Percentiles rank a stretch among this genome's conserved stretches.
Evolutionary conservation across 2,797 vertebrate species (phyloP).

Genomic region (Danio albolineatus): DNA sequence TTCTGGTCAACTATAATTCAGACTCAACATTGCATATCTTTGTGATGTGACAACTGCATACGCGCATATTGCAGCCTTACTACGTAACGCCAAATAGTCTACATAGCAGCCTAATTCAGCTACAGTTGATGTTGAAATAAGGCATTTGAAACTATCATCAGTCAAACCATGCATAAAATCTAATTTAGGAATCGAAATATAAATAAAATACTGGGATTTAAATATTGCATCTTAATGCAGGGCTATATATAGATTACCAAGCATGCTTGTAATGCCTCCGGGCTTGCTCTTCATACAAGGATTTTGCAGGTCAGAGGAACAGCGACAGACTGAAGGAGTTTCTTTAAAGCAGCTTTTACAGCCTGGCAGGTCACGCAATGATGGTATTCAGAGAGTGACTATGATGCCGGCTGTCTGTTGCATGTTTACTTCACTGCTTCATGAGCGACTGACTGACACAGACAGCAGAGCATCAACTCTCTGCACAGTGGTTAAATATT

Average conservation of each 20-base stretch:
- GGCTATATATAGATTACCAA: neutral
- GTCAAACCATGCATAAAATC: neutral
- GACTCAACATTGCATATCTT: too few relatives aligned
- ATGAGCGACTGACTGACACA: neutral
- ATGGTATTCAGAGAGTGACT: neutral
- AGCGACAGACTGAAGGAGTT: neutral
- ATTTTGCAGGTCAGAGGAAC: slow-evolving; percentile 10
- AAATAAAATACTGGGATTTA: neutral
- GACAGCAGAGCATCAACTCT: neutral
- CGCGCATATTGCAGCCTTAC: too few relatives aligned
- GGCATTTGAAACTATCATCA: too few relatives aligned
- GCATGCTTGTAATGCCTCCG: neutral
- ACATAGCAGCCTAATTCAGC: too few relatives aligned
- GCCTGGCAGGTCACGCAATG: slow-evolving; percentile 14
- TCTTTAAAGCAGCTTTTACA: slow-evolving; percentile 1
- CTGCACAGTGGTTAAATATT: neutral
- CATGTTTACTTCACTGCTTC: neutral
- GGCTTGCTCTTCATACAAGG: slow-evolving; percentile 5
- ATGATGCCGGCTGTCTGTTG: neutral
- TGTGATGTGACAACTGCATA: too few relatives aligned
- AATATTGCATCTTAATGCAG: neutral
- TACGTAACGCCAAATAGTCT: too few relatives aligned
- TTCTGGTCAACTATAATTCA: too few relatives aligned
- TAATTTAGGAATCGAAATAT: neutral
- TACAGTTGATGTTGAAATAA: too few relatives aligned